A percentile compares a stretch with the other conserved stretches of the same genome.
These are phyloP conservation scores for Heloderma charlesbogerti DNA, from an alignment of 2,113 vertebrate species.

Conservation along the genomic window DNA sequence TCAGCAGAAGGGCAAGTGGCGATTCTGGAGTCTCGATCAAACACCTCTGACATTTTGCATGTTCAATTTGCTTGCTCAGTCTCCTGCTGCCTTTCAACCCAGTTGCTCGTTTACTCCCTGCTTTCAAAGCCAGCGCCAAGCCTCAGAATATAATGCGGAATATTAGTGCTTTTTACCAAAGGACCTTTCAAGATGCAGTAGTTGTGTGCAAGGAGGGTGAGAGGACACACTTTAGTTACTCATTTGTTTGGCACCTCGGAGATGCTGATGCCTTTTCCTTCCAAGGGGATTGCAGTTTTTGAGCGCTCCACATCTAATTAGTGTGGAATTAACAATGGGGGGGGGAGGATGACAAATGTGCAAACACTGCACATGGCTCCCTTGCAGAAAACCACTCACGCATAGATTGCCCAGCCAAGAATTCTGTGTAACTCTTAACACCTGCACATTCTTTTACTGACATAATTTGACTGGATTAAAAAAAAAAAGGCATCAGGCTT, in stretches of 20 bases:
- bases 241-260: not conserved
- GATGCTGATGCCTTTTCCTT: not conserved
- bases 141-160: not conserved
- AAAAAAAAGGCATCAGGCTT: not conserved
- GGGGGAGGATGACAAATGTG: not conserved
- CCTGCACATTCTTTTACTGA: not conserved
- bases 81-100: not conserved
- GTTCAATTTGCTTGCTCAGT: constrained; percentile 1
- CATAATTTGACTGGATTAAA: not conserved
- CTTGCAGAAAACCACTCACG: not conserved
- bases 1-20: constrained; percentile 78
- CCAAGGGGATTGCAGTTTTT: not conserved
- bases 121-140: not conserved
- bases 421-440: not conserved
- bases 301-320: not conserved
- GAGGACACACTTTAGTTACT: too few relatives aligned
- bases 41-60: not conserved
- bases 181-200: not conserved
- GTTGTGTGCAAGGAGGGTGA: not conserved
- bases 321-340: not conserved
- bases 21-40: not conserved
- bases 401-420: not conserved
- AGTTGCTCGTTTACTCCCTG: not conserved
- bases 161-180: not conserved
- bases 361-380: not conserved